These are phyloP conservation scores for Trichonephila inaurata DNA, from an alignment of 1,140 invertebrate species.

Conservation along the genomic window DNA sequence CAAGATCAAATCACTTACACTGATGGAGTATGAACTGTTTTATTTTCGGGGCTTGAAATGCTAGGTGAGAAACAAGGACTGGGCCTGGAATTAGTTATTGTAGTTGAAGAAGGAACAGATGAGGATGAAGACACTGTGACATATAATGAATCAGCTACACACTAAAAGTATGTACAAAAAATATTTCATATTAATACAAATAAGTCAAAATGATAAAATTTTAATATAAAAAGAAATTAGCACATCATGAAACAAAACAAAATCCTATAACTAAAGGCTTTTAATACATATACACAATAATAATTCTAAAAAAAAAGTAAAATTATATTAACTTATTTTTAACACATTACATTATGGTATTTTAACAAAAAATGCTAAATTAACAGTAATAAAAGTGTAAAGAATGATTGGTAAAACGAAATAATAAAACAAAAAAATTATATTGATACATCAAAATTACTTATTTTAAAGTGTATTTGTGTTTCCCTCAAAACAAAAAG, in stretches of 20 bases:
- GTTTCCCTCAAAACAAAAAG: too few relatives aligned
- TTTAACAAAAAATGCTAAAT: too few relatives aligned
- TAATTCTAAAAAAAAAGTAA: too few relatives aligned
- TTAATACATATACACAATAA: too few relatives aligned
- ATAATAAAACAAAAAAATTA: too few relatives aligned
- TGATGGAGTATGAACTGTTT: constrained; percentile 77
- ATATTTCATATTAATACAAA: background rate
- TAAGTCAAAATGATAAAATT: background rate
- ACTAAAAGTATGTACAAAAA: constrained; percentile 59
- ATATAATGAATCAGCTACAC: constrained; percentile 73
- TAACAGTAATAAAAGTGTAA: too few relatives aligned
- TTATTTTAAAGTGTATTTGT: too few relatives aligned
- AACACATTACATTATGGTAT: too few relatives aligned
- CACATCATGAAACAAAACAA: background rate
- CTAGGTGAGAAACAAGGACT: constrained; percentile 42
- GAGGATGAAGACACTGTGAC: constrained; percentile 44
- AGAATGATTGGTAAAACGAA: too few relatives aligned
- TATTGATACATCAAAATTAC: too few relatives aligned
- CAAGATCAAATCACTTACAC: constrained; percentile 78
- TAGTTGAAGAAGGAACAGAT: constrained; percentile 38
- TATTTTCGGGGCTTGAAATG: constrained; percentile 77
- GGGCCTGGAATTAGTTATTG: constrained; percentile 61
- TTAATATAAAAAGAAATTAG: background rate
- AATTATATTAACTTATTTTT: too few relatives aligned
- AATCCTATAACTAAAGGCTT: too few relatives aligned